Evolutionary conservation across 2,113 vertebrate species (phyloP), one percentile per base, ranked within the genome.

Genomic region (Vulpes vulpes): DNA sequence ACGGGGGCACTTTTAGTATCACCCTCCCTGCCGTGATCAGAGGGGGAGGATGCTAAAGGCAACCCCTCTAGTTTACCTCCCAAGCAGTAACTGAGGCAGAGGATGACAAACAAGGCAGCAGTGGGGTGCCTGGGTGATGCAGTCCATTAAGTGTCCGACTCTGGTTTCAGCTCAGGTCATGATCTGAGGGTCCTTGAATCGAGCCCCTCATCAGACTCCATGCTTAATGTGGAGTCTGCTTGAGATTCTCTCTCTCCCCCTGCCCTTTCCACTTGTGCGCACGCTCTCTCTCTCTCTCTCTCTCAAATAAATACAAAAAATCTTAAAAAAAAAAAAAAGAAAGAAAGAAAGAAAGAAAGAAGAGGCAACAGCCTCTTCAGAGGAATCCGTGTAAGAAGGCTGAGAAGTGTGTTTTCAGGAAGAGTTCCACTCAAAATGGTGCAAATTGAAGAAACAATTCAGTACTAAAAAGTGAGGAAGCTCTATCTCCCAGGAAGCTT

Each of bases 371-470:
- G 43, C 19, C 49, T 90, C 73, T 74, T 67, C 67, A 69, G 57
- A 96, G 73, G 74, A 88, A 51, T 96, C 38, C 67, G 32, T 60
- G 86, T 91, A 55, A 82, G 81, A 95, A 96, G 71, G 55, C 73
- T 91, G 62, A 92, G 64, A 94, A 88, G 85, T 53, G 17, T 64
- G 57, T 84, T 96, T 84, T 88, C 65, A 94, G 91, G 65, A 91
- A 73, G 30, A 84, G 59, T 78, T 86, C 60, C n/a, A 60, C 78
- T 94, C 49, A 93, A n/a, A 96, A 94, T 89, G 60, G 32, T 92
- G 53, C 51, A 65, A 83, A 92, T 73, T 71, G 95, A 91, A 96
- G 73, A 59, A 79, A 92, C 65, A 22, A 55, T 55, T 82, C 23
- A 60, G 71, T 80, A 64, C 69, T 90, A 80, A 88, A 74, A 93